Conservation (phyloP, 2,888 invertebrate genomes). For the Vandiemenella viatica region DNA sequence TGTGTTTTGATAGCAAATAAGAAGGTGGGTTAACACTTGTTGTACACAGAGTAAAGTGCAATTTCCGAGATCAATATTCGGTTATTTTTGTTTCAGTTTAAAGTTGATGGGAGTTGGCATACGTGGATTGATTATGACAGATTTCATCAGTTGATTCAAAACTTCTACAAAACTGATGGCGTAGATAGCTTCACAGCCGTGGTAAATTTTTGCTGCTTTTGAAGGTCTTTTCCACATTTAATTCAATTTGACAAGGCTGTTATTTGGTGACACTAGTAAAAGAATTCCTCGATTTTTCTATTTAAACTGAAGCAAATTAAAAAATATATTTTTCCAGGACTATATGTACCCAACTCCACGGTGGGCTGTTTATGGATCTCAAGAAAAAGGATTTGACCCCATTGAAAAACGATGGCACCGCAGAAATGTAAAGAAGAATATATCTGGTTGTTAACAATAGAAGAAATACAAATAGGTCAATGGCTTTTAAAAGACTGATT, state of each 20-base stretch:
- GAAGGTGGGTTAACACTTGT: constrained; percentile 26
- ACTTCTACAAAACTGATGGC: constrained; percentile 26
- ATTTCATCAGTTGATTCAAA: constrained; percentile 31
- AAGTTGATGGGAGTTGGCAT: constrained; percentile 33
- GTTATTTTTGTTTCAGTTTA: constrained; percentile 27
- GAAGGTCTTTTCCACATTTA: too few species aligned
- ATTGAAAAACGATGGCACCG: constrained; percentile 31
- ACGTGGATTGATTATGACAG: constrained; percentile 42
- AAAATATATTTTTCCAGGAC: constrained; percentile 29
- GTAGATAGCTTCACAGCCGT: constrained; percentile 29
- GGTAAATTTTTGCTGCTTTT: constrained; percentile 15
- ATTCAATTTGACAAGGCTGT: too few species aligned
- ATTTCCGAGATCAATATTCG: too few species aligned
- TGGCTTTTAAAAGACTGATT: background rate
- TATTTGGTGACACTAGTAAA: too few species aligned
- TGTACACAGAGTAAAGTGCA: too few species aligned
- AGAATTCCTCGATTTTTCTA: too few species aligned
- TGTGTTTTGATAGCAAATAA: constrained; percentile 37
- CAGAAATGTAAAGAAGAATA: constrained; percentile 24
- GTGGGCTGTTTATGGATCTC: constrained; percentile 38
- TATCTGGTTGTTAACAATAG: constrained; percentile 24
- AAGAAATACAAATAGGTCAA: background rate
- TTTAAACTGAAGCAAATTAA: too few species aligned
- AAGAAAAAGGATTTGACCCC: constrained; percentile 39
- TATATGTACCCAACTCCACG: constrained; percentile 35